Conservation (phyloP, 2,888 invertebrate genomes). For the Diarsia mendica region DNA sequence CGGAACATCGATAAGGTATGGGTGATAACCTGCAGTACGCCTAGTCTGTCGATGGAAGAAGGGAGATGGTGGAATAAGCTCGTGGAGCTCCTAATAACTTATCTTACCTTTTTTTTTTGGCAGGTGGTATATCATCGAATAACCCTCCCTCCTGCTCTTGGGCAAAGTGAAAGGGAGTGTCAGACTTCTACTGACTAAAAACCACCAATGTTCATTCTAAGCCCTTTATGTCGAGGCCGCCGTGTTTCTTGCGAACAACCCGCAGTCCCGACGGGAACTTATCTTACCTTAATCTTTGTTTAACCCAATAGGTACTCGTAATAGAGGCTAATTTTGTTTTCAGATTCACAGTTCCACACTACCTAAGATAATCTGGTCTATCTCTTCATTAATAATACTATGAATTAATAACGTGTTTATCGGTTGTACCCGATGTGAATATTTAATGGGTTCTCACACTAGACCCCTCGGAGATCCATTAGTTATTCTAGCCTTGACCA, state of each 20-base stretch:
- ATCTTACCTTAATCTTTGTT: background rate
- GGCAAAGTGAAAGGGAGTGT: too few species aligned
- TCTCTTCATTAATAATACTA: background rate
- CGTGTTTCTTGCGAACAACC: too few species aligned
- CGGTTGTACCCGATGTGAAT: conserved; percentile 19
- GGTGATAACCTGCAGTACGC: too few species aligned
- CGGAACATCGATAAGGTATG: too few species aligned
- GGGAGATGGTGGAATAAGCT: too few species aligned
- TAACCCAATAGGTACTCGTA: background rate
- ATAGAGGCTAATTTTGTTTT: background rate
- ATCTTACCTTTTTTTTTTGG: background rate
- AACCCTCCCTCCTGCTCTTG: too few species aligned
- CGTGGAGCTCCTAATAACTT: background rate
- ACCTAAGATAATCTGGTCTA: background rate
- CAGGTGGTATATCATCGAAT: too few species aligned
- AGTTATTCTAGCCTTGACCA: conserved; percentile 4
- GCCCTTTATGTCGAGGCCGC: too few species aligned
- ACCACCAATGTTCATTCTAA: too few species aligned
- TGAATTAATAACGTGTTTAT: conserved; percentile 22
- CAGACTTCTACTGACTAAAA: too few species aligned
- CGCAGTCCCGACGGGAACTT: too few species aligned
- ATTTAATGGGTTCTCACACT: conserved; percentile 22
- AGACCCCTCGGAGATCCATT: conserved; percentile 9
- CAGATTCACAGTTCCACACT: background rate
- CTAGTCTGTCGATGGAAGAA: too few species aligned